Percentiles rank a stretch among this genome's conserved stretches.
Evolutionary conservation across 37 sponge, comb jelly and placozoan genomes (phyloP).

Genomic region (Amphimedon queenslandica): DNA sequence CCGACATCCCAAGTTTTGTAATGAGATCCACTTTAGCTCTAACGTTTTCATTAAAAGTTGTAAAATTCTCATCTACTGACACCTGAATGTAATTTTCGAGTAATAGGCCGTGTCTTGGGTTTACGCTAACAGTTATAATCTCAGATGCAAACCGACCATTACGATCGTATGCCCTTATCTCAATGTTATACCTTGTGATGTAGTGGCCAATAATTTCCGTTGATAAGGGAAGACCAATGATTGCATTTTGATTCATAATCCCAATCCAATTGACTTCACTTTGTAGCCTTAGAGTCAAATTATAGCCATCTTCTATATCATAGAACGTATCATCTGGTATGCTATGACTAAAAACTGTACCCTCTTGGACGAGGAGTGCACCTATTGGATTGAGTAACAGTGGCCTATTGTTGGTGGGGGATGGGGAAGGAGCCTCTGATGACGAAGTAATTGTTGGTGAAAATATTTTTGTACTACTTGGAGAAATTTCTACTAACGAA

Average conservation of each 20-base stretch:
- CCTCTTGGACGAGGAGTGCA: conserved; percentile 25
- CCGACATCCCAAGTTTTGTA: background rate
- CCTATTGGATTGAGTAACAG: conserved; percentile 35
- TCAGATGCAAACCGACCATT: conserved; percentile 18
- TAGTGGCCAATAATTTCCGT: background rate
- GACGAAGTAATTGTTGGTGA: too few relatives aligned
- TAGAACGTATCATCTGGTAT: conserved; percentile 49
- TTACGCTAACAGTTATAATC: conserved; percentile 27
- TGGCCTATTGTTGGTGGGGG: conserved; percentile 20
- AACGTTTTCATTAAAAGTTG: conserved; percentile 23
- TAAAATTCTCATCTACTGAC: conserved; percentile 41
- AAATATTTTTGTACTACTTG: too few relatives aligned
- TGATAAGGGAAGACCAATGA: conserved; percentile 32
- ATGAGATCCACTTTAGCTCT: conserved; percentile 25
- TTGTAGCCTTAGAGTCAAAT: conserved; percentile 9
- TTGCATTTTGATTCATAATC: background rate
- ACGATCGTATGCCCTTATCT: conserved; percentile 30
- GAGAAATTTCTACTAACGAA: too few relatives aligned
- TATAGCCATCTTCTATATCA: conserved; percentile 34
- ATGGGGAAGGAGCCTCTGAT: background rate
- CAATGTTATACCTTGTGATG: conserved; percentile 33
- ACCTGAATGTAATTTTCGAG: conserved; percentile 13
- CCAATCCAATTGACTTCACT: conserved; percentile 47
- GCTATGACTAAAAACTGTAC: conserved; percentile 17
- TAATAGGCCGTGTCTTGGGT: conserved; percentile 3